Evolutionary conservation across 2,113 vertebrate genomes (phyloP).

Genomic region (Phoxinus phoxinus): DNA sequence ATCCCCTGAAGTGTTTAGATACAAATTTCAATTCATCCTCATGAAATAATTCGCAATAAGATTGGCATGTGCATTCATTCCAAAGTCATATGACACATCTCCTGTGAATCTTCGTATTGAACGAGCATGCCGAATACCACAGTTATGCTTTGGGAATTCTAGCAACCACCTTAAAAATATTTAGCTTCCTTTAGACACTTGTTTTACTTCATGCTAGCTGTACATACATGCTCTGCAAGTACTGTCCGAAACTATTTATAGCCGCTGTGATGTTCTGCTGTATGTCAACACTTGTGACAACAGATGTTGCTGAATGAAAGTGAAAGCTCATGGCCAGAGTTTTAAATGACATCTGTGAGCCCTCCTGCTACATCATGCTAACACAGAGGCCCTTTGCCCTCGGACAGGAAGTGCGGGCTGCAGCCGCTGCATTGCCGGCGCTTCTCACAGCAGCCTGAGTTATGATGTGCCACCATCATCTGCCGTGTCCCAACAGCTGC

Average conservation of each 20-base stretch:
- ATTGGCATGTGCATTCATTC: constrained; percentile 39
- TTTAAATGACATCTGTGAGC: constrained; percentile 62
- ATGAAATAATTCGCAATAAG: constrained; percentile 29
- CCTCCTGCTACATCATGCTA: constrained; percentile 60
- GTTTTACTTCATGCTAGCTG: neutral
- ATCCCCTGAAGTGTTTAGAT: constrained; percentile 35
- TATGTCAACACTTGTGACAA: constrained; percentile 42
- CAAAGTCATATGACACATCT: constrained; percentile 15
- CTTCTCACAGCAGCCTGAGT: constrained; percentile 57
- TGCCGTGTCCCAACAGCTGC: constrained; percentile 67
- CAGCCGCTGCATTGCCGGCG: constrained; percentile 42
- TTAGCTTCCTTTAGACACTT: neutral
- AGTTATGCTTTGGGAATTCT: constrained; percentile 4
- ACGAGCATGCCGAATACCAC: neutral
- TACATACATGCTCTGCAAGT: neutral
- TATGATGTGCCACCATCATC: constrained; percentile 65
- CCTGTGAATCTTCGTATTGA: neutral
- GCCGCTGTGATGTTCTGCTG: neutral
- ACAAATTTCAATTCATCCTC: constrained; percentile 39
- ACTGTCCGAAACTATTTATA: constrained; percentile 32
- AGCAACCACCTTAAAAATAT: neutral
- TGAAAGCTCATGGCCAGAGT: constrained; percentile 20
- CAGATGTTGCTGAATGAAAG: constrained; percentile 39
- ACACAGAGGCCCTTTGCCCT: constrained; percentile 45
- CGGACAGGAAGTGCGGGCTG: constrained; percentile 53